Conservation (phyloP, 2,888 invertebrate species). For the Conus canariensis region DNA sequence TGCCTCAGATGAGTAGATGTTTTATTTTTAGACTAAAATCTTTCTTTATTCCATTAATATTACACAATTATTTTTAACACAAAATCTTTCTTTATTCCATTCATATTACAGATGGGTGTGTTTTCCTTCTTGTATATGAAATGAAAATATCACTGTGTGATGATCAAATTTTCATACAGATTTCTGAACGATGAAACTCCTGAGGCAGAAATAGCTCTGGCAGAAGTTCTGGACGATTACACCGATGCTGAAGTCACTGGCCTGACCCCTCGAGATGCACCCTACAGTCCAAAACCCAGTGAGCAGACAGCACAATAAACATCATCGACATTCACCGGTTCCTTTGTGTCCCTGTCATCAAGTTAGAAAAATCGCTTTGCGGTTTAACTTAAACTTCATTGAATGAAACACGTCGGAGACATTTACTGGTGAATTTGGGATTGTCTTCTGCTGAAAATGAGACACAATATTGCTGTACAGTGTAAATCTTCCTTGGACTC, state of each 20-base stretch:
- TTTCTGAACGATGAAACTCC: slow-evolving; percentile 50
- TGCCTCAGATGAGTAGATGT: too few species aligned
- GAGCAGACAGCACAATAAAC: too few species aligned
- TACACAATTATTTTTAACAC: too few species aligned
- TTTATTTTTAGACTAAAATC: background rate
- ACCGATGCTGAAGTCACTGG: background rate
- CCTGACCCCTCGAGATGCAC: background rate
- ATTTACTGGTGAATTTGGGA: background rate
- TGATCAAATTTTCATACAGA: slow-evolving; percentile 43
- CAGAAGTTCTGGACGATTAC: slow-evolving; percentile 27
- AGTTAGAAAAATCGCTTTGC: too few species aligned
- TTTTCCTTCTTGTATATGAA: too few species aligned
- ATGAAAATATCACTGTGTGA: too few species aligned
- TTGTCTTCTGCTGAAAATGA: background rate
- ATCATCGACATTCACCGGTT: too few species aligned
- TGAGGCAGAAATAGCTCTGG: slow-evolving; percentile 34
- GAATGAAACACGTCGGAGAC: background rate
- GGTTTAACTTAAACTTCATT: too few species aligned
- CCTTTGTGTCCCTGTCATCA: too few species aligned
- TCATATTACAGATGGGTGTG: too few species aligned
- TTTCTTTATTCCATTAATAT: background rate
- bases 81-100: too few species aligned
- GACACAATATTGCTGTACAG: background rate
- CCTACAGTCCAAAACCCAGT: background rate
- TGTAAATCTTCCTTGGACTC: too few species aligned